Percentiles rank a stretch among this genome's conserved stretches.
Evolutionary conservation across 2,113 vertebrate species (phyloP).

Genomic region (Cebidichthys violaceus): DNA sequence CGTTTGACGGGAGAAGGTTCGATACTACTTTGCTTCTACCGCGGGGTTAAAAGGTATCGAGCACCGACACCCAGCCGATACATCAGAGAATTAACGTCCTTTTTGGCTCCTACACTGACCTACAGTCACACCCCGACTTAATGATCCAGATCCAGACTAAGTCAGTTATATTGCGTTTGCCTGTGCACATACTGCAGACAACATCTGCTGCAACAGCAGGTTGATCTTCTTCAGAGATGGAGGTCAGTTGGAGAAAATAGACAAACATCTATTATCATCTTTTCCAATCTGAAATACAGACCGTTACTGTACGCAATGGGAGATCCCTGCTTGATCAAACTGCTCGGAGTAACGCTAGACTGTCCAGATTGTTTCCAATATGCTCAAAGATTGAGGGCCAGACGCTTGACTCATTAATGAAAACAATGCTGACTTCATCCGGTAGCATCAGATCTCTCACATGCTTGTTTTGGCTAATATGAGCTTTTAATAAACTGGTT

Average conservation of each 20-base stretch:
- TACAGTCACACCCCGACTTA: no score
- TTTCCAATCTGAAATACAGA: constrained; percentile 32
- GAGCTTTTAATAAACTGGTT: background rate
- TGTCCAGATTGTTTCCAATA: constrained; percentile 45
- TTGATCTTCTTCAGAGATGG: constrained; percentile 9
- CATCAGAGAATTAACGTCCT: no score
- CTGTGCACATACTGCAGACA: background rate
- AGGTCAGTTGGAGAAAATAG: constrained; percentile 19
- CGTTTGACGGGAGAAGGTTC: no score
- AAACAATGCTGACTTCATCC: constrained; percentile 33
- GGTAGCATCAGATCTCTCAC: background rate
- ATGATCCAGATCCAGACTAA: no score
- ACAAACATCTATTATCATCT: constrained; percentile 19
- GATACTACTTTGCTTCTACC: no score
- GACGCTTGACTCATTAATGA: constrained; percentile 13
- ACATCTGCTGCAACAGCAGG: background rate
- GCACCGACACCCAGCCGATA: no score
- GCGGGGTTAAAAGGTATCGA: no score
- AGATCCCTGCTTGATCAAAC: constrained; percentile 10
- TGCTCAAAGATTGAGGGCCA: constrained; percentile 22
- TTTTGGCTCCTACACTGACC: no score
- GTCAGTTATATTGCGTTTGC: no score
- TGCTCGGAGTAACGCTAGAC: constrained; percentile 4
- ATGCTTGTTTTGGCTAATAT: constrained; percentile 22
- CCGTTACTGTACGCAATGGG: constrained; percentile 24